Conservation (phyloP, 2,113 vertebrate genomes). For the Anolis sagrei region DNA sequence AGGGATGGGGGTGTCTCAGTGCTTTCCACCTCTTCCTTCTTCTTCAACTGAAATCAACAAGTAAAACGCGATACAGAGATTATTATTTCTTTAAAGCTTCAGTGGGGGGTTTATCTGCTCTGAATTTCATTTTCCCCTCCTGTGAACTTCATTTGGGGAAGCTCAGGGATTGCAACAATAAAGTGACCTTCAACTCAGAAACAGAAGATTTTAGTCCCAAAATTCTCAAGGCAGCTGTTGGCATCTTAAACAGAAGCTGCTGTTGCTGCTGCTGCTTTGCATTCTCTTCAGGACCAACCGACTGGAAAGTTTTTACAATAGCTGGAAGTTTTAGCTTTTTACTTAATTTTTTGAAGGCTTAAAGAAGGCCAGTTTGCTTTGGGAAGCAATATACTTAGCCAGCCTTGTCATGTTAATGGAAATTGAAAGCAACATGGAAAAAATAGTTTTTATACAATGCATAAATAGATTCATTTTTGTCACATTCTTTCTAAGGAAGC, state of each 20-base stretch:
- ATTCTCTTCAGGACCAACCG: slow-evolving; percentile 19
- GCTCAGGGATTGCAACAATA: slow-evolving; percentile 28
- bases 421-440: neutral
- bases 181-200: slow-evolving; percentile 46
- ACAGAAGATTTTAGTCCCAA: neutral
- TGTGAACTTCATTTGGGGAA: slow-evolving; percentile 34
- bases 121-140: slow-evolving; percentile 32
- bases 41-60: slow-evolving; percentile 44
- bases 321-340: neutral
- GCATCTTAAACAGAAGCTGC: slow-evolving; percentile 31
- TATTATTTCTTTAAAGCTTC: slow-evolving; percentile 36
- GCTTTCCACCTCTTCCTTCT: slow-evolving; percentile 16
- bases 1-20: slow-evolving; percentile 49
- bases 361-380: accelerated
- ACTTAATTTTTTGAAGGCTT: neutral
- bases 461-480: neutral
- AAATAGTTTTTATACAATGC: neutral
- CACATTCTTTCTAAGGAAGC: neutral
- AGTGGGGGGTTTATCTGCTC: slow-evolving; percentile 40
- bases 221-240: slow-evolving; percentile 34
- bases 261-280: slow-evolving; percentile 32
- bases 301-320: slow-evolving; percentile 33
- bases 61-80: slow-evolving; percentile 27
- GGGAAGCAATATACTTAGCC: neutral
- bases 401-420: too few relatives aligned